These are phyloP conservation scores for Cephus sareptanus DNA, from an alignment of 2,888 invertebrate species.

Conservation along the genomic window DNA sequence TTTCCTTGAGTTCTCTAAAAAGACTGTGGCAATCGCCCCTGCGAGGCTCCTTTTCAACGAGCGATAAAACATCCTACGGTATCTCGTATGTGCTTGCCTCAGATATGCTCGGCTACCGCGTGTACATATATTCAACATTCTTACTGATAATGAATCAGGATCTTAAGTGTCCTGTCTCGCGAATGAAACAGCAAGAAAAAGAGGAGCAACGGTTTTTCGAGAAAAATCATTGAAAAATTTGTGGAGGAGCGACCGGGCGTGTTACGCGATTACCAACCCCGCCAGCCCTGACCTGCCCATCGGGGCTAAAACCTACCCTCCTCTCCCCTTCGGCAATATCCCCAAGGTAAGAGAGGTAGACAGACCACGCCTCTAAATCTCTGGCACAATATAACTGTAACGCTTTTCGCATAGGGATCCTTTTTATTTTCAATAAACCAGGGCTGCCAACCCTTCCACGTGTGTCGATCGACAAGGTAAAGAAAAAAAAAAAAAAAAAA, in stretches of 20 bases:
- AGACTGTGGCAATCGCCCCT: background rate
- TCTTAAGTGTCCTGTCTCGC: background rate
- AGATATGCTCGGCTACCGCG: background rate
- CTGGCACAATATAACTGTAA: slow-evolving; percentile 15
- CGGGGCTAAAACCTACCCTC: background rate
- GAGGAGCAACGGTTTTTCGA: background rate
- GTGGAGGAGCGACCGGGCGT: background rate
- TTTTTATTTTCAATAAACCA: background rate
- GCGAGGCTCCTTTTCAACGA: no score
- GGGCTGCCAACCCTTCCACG: background rate
- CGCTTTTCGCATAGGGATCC: slow-evolving; percentile 10
- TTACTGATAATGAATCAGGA: background rate
- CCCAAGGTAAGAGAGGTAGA: background rate
- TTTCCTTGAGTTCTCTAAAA: background rate
- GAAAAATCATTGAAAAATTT: background rate
- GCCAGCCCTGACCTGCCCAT: background rate
- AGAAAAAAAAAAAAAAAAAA: slow-evolving; percentile 10
- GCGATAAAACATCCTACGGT: background rate
- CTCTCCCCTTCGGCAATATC: background rate
- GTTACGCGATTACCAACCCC: slow-evolving; percentile 1
- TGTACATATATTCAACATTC: background rate
- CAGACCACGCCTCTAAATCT: slow-evolving; percentile 21
- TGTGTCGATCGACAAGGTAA: background rate
- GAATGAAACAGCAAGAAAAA: background rate
- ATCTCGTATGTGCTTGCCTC: background rate